Evolutionary conservation across 2,113 vertebrate species (phyloP).

Genomic region (Sebastes fasciatus): DNA sequence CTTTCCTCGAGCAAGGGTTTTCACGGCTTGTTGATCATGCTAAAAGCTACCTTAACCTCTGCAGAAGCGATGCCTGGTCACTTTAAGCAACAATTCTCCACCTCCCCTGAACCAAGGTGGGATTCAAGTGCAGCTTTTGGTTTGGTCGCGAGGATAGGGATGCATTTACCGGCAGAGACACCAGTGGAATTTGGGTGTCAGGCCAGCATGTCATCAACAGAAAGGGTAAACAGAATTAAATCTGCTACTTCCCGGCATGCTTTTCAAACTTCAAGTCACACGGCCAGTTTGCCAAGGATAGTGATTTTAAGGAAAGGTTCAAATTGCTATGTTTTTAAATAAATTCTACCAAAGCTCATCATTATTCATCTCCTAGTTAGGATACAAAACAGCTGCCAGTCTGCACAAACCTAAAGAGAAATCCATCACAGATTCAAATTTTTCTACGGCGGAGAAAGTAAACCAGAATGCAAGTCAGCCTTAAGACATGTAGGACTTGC

Average conservation of each 20-base stretch:
- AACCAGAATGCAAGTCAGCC: too few relatives aligned
- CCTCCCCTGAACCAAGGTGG: background rate
- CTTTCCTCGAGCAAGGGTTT: slow-evolving; percentile 54
- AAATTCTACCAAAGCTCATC: background rate
- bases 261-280: background rate
- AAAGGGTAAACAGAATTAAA: slow-evolving; percentile 1
- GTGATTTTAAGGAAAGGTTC: background rate
- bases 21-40: slow-evolving; percentile 66
- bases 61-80: slow-evolving; percentile 2
- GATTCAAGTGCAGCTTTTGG: background rate
- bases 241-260: background rate
- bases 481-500: too few relatives aligned
- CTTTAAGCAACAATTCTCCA: slow-evolving; percentile 3
- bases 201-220: slow-evolving; percentile 12
- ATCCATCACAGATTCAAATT: background rate
- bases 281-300: background rate
- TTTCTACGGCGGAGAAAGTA: too few relatives aligned
- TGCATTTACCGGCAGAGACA: background rate
- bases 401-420: background rate
- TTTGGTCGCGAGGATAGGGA: background rate
- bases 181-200: background rate
- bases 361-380: background rate
- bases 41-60: slow-evolving; percentile 34
- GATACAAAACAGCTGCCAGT: background rate
- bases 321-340: background rate